Base-by-base conservation (phyloP, 2,113 vertebrate species). In the Mustela nigripes region DNA sequence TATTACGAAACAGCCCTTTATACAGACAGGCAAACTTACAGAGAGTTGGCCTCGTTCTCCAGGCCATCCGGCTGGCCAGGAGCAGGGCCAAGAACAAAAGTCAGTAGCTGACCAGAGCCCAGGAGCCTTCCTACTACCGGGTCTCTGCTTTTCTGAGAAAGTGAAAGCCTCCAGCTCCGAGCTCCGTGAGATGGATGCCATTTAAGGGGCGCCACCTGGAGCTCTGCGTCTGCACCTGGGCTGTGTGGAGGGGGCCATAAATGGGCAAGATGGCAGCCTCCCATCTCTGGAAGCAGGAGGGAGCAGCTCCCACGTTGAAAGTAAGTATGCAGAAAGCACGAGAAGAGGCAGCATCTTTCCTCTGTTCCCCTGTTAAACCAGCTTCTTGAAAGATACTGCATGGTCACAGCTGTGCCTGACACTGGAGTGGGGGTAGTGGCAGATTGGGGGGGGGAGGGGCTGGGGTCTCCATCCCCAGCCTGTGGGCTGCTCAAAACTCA, bases 141-240 rank as follows among this genome's bases (percentile, higher is more conserved):
- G 60, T 18, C 42, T 60, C 56, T 53, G 22, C 18, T 89, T 89
- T 76, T 65, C 65, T 19, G 10, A 39, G 36, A 36, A 94, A 53
- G 73, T 6, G 14, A 16, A 84, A 28, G 26, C 18, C 11, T 63
- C 5, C 0, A 4, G 9, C 73, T 76, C 58, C 4, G 0, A 4
- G 11, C 73, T 67, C 67, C 5, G 8, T 21, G 5, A 62, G 67
- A 26, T 3, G 1, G 69, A 21, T 5, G 63, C 24, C 7, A 18
- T 36, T 83, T 60, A 94, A 94, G 33, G 18, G 11, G 31, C 56
- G 84, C 19, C 85, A 76, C 71, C 83, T 89, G 87, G 78, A 10
- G 14, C 42, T 62, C 86, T 45, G 6, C 11, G 0, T 2, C 71
- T 2, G 6, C 96, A 97, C 90, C 90, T 97, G 96, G 48, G 26